A percentile compares a stretch with the other conserved stretches of the same genome.
These are phyloP conservation scores for Heliconius cydno DNA, from an alignment of 2,888 invertebrate genomes.

Conservation along the genomic window DNA sequence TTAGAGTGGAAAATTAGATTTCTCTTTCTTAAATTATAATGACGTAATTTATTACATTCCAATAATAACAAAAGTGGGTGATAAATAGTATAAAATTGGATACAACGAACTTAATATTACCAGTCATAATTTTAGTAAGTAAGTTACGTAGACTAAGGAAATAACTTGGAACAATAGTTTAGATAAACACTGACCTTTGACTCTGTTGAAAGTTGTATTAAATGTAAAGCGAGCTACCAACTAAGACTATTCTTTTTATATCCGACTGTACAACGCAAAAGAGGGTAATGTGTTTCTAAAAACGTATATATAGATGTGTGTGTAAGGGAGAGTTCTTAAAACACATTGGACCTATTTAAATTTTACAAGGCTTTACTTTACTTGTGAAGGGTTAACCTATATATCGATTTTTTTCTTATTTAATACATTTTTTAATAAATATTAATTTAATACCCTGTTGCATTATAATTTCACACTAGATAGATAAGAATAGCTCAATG, in stretches of 20 bases:
- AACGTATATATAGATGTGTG: not conserved
- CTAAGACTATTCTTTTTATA: not conserved
- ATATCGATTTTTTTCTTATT: no score
- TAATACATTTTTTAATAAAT: no score
- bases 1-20: no score
- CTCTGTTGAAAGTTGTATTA: conserved; percentile 47
- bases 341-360: no score
- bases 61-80: conserved; percentile 16
- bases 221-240: conserved; percentile 36
- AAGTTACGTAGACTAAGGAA: conserved; percentile 49
- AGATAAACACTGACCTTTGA: conserved; percentile 54
- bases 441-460: no score
- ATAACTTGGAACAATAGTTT: conserved; percentile 52
- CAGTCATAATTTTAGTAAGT: conserved; percentile 36
- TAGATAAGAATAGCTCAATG: no score
- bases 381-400: no score
- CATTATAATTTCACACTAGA: no score
- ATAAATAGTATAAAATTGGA: conserved; percentile 8
- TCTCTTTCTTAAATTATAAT: not conserved
- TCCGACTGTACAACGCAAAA: no score
- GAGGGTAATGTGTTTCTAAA: not conserved
- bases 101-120: not conserved
- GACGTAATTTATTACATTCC: not conserved
- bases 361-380: no score
- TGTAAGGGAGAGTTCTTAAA: not conserved